Percentiles rank a stretch among this genome's conserved stretches.
phyloP scores from a whole-genome alignment of 2,113 vertebrate species.

The Psilopsiagon aurifrons region DNA sequence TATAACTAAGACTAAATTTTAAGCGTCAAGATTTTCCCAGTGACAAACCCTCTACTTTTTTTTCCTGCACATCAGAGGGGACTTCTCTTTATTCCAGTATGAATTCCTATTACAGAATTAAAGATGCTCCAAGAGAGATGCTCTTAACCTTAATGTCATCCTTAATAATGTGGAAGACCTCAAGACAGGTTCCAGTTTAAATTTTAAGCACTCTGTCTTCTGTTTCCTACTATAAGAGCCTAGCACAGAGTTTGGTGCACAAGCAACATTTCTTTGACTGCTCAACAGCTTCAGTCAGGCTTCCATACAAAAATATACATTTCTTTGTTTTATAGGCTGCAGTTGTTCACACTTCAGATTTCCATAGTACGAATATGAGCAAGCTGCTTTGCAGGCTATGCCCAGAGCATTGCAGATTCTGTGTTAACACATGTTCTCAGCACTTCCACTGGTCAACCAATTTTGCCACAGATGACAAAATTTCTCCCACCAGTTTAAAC shows the following conservation, averaged over 20 bases:
- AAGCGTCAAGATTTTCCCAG: not conserved
- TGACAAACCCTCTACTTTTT: not conserved
- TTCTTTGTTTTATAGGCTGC: not conserved
- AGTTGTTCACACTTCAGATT: constrained; percentile 1
- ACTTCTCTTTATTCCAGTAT: not conserved
- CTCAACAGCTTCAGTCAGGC: not conserved
- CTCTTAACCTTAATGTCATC: not conserved
- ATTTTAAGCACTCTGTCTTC: not conserved
- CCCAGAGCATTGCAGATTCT: not conserved
- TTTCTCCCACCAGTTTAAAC: not conserved
- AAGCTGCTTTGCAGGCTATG: not conserved
- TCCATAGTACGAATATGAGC: not conserved
- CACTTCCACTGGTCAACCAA: not conserved
- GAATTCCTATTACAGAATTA: not conserved
- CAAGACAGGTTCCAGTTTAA: not conserved
- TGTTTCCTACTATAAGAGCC: not conserved
- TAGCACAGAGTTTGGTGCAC: not conserved
- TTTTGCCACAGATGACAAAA: not conserved
- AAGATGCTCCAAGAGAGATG: not conserved
- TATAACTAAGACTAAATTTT: not conserved
- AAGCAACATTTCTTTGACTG: not conserved
- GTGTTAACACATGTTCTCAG: not conserved
- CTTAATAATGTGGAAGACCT: not conserved
- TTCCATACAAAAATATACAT: not conserved
- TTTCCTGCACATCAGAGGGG: not conserved